phyloP scores from a whole-genome alignment of 2,113 vertebrate species.

The Baryphthengus martii region DNA sequence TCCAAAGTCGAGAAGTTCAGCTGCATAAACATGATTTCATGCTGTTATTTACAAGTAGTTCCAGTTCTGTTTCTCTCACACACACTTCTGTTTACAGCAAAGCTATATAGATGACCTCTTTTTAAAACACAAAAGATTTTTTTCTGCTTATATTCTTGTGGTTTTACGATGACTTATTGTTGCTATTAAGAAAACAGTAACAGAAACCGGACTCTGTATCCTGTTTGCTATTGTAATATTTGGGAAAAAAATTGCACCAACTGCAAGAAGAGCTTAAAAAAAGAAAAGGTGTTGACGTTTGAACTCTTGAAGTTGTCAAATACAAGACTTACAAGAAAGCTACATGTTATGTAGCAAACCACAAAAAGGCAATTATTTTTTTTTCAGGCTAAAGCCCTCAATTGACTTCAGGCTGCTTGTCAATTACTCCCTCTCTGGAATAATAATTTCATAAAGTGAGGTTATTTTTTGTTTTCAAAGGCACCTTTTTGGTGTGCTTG shows the following conservation, averaged over 20 bases:
- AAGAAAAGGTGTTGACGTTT: slow-evolving; percentile 42
- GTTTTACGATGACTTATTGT: slow-evolving; percentile 59
- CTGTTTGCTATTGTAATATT: slow-evolving; percentile 60
- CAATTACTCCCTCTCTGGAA: slow-evolving; percentile 3
- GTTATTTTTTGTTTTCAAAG: neutral
- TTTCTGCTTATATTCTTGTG: slow-evolving; percentile 66
- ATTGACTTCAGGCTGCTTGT: neutral
- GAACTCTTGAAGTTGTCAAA: slow-evolving; percentile 45
- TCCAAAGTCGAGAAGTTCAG: neutral
- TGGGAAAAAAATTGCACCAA: slow-evolving; percentile 16
- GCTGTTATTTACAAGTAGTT: neutral
- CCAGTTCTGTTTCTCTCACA: neutral
- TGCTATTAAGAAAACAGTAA: slow-evolving; percentile 70
- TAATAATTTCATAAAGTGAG: neutral
- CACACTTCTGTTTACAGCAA: slow-evolving; percentile 8
- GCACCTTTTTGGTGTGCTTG: neutral
- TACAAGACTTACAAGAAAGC: slow-evolving; percentile 42
- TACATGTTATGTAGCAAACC: slow-evolving; percentile 29
- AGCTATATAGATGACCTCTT: neutral
- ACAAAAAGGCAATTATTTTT: slow-evolving; percentile 43
- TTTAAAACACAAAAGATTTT: slow-evolving; percentile 30
- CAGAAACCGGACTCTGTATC: slow-evolving; percentile 64
- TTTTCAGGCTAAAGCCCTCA: slow-evolving; percentile 36
- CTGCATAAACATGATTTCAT: neutral
- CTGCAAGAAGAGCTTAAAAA: slow-evolving; percentile 35